A percentile compares a stretch with the other conserved stretches of the same genome.
These are phyloP conservation scores for Prunella fulvescens DNA, from an alignment of 2,113 vertebrate genomes.

Conservation along the genomic window DNA sequence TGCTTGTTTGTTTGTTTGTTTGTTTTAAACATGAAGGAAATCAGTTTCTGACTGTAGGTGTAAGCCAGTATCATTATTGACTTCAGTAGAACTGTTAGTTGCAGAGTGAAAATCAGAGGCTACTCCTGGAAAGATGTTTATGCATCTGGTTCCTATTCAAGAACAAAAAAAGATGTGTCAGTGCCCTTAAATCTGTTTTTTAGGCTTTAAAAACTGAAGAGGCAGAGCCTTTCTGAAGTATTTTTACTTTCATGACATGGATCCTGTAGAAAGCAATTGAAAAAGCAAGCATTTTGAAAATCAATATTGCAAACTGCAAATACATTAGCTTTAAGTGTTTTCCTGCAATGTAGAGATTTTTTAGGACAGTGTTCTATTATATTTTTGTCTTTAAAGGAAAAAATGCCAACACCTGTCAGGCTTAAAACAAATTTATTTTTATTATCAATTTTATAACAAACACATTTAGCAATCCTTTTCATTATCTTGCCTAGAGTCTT, in stretches of 20 bases:
- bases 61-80: not conserved
- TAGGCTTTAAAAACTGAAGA: not conserved
- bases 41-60: not conserved
- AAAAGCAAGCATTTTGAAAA: constrained; percentile 14
- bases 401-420: not conserved
- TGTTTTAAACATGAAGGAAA: not conserved
- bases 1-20: not conserved
- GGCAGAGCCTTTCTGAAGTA: not conserved
- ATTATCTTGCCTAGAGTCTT: not conserved
- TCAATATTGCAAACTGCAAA: not conserved
- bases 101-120: not conserved
- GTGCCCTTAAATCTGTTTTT: not conserved
- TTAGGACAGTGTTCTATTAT: not conserved
- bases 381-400: not conserved
- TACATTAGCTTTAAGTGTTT: not conserved
- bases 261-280: not conserved
- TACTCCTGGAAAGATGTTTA: not conserved
- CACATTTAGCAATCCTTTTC: not conserved
- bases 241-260: not conserved
- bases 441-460: not conserved
- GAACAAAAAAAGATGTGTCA: not conserved
- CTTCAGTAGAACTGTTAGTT: not conserved
- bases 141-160: not conserved
- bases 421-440: not conserved
- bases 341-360: not conserved